Conservation (phyloP, 2,888 invertebrate species). For the Clivina fossor region DNA sequence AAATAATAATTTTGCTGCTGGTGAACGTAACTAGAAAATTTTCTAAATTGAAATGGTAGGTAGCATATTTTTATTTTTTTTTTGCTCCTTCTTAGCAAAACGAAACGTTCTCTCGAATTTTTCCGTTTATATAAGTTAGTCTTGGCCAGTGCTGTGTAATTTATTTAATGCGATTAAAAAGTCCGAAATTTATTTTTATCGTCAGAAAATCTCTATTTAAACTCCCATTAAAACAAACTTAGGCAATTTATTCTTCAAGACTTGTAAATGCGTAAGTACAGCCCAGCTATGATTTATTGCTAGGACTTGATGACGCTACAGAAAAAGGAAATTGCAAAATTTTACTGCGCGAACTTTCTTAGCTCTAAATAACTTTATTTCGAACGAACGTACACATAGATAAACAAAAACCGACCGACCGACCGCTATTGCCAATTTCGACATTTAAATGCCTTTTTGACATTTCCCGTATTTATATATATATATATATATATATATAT, state of each 20-base stretch:
- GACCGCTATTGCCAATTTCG: slow-evolving; percentile 11
- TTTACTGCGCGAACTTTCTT: slow-evolving; percentile 28
- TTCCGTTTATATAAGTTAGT: slow-evolving; percentile 30
- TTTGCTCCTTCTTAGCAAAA: slow-evolving; percentile 15
- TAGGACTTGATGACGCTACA: slow-evolving; percentile 28
- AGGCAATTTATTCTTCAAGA: slow-evolving; percentile 34
- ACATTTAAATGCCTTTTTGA: no score
- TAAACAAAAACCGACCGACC: slow-evolving; percentile 9
- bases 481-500: no score
- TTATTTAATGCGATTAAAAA: slow-evolving; percentile 34
- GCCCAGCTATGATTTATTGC: slow-evolving; percentile 32
- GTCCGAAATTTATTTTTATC: slow-evolving; percentile 35
- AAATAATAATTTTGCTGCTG: slow-evolving; percentile 20
- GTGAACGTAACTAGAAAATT: slow-evolving; percentile 6
- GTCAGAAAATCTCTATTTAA: slow-evolving; percentile 34
- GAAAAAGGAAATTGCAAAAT: slow-evolving; percentile 35
- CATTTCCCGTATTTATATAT: no score
- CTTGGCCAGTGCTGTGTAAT: slow-evolving; percentile 26
- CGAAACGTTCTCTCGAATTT: slow-evolving; percentile 21
- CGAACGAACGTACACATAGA: slow-evolving; percentile 14
- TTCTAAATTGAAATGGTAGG: slow-evolving; percentile 25
- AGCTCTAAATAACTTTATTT: slow-evolving; percentile 8
- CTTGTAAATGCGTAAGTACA: slow-evolving; percentile 34
- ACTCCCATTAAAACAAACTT: slow-evolving; percentile 35
- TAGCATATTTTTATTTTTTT: slow-evolving; percentile 26